phyloP scores from a whole-genome alignment of 2,888 invertebrate genomes.

The Oeneis ivallda region DNA sequence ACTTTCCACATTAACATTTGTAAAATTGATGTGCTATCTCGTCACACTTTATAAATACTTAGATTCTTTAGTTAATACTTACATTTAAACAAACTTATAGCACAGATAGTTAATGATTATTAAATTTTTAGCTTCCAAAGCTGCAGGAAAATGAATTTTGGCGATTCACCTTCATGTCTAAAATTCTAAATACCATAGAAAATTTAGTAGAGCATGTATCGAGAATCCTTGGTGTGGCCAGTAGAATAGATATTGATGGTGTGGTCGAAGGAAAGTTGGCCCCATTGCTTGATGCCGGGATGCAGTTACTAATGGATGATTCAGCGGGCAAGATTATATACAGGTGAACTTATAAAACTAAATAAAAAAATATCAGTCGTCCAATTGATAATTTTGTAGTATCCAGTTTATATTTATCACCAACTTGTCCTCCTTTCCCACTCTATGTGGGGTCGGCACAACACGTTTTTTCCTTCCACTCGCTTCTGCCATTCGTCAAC shows the following conservation, averaged over 20 bases:
- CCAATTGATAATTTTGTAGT: too few species aligned
- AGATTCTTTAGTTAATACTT: too few species aligned
- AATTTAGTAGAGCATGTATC: conserved; percentile 62
- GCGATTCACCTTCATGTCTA: conserved; percentile 72
- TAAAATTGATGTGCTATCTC: too few species aligned
- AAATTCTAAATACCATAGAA: conserved; percentile 66
- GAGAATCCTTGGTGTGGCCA: conserved; percentile 69
- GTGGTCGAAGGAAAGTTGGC: conserved; percentile 57
- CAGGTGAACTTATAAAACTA: conserved; percentile 55
- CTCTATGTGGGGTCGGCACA: too few species aligned
- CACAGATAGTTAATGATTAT: not conserved
- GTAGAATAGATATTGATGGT: conserved; percentile 63
- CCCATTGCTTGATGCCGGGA: conserved; percentile 65
- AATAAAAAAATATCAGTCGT: not conserved
- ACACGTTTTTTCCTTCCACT: too few species aligned
- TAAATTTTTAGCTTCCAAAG: conserved; percentile 48
- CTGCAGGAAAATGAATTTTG: conserved; percentile 72
- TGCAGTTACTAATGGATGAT: conserved; percentile 72
- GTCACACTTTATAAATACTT: too few species aligned
- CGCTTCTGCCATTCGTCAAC: too few species aligned
- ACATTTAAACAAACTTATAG: not conserved
- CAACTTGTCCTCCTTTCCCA: too few species aligned
- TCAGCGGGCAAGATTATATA: conserved; percentile 67
- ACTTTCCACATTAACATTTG: too few species aligned
- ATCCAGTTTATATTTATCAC: too few species aligned